These are phyloP conservation scores for Candidula unifasciata DNA, from an alignment of 2,888 invertebrate species.

Conservation along the genomic window DNA sequence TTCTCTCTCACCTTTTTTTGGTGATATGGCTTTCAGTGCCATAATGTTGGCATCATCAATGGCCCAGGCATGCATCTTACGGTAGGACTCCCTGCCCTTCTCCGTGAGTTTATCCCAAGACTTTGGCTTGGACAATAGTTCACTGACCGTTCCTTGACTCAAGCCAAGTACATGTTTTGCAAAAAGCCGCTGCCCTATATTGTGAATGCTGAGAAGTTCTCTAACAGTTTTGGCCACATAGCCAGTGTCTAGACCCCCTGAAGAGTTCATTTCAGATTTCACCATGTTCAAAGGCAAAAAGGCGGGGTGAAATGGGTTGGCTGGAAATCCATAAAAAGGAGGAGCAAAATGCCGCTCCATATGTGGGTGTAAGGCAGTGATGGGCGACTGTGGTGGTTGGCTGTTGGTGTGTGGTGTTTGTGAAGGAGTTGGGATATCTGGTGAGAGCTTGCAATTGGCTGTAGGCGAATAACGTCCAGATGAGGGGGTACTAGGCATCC, in stretches of 20 bases:
- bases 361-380: conserved; percentile 45
- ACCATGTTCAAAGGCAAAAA: conserved; percentile 59
- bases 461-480: conserved; percentile 33
- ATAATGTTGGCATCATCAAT: conserved; percentile 97
- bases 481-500: conserved; percentile 42
- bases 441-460: conserved; percentile 49
- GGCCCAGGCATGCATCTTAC: conserved; percentile 99
- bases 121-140: conserved; percentile 98
- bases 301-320: conserved; percentile 53
- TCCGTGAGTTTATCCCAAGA: conserved; percentile 99
- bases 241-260: conserved; percentile 92
- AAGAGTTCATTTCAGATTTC: conserved; percentile 54
- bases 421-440: conserved; percentile 47
- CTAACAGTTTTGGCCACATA: conserved; percentile 93
- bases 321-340: conserved; percentile 53
- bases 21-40: conserved; percentile 96
- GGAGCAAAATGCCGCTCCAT: conserved; percentile 53
- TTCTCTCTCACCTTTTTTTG: conserved; percentile 76
- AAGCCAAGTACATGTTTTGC: conserved; percentile 98
- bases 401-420: conserved; percentile 47
- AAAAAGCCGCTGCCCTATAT: conserved; percentile 98
- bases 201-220: conserved; percentile 95
- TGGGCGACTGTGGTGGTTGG: conserved; percentile 46
- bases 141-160: conserved; percentile 97
- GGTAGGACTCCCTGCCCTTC: conserved; percentile 98